Conservation (phyloP, 2,797 vertebrate genomes). For the Falco berigora region DNA sequence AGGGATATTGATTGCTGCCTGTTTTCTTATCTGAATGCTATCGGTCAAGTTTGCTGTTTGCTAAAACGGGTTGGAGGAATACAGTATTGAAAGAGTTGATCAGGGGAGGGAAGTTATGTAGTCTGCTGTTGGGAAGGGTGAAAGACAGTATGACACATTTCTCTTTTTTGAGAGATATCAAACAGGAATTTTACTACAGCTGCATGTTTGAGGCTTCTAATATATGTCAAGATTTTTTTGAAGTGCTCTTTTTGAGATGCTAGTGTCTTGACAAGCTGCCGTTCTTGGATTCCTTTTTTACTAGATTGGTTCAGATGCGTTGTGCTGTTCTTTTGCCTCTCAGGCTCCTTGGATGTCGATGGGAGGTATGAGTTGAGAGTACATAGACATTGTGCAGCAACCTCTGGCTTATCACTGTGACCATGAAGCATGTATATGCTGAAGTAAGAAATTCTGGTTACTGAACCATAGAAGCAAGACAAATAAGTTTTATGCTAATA, state of each 20-base stretch:
- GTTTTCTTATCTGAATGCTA: background rate
- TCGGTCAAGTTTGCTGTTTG: background rate
- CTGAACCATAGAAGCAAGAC: background rate
- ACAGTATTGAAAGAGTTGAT: background rate
- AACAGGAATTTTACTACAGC: background rate
- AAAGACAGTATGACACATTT: background rate
- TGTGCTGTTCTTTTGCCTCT: background rate
- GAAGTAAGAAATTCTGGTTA: background rate
- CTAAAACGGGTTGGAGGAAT: background rate
- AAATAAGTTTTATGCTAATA: background rate
- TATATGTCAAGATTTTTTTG: background rate
- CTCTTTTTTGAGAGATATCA: background rate
- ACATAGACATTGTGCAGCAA: background rate
- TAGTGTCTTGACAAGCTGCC: background rate
- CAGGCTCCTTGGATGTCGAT: background rate
- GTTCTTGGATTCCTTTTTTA: rapidly evolving
- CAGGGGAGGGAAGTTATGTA: no score
- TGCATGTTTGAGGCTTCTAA: background rate
- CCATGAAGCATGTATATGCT: rapidly evolving
- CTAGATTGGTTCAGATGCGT: background rate
- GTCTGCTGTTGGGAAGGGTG: background rate
- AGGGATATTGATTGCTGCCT: background rate
- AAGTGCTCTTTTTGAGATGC: background rate
- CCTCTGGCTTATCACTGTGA: background rate
- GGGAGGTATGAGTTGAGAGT: background rate